A percentile compares a stretch with the other conserved stretches of the same genome.
These are phyloP conservation scores for Rhineura floridana DNA, from an alignment of 2,113 vertebrate genomes.

Conservation along the genomic window DNA sequence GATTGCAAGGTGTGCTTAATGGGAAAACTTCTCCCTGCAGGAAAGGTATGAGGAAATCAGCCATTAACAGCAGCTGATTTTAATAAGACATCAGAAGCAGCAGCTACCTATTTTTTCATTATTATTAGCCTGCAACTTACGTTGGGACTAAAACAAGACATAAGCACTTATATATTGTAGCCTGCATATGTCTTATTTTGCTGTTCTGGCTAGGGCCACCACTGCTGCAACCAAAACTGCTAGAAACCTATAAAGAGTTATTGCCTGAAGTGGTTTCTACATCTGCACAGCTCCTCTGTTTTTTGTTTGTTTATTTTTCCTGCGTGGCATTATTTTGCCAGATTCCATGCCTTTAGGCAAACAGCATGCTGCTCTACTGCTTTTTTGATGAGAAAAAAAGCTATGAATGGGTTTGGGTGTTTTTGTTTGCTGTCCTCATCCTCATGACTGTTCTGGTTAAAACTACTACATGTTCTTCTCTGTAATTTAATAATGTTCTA, in stretches of 20 bases:
- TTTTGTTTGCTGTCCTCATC: background rate
- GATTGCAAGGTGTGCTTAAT: background rate
- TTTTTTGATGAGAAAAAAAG: background rate
- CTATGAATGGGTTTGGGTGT: background rate
- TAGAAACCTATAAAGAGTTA: background rate
- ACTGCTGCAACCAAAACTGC: background rate
- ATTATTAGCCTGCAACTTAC: too few relatives aligned
- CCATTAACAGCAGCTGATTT: too few relatives aligned
- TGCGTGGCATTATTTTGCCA: background rate
- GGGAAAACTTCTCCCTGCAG: background rate
- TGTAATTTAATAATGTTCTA: rapidly evolving
- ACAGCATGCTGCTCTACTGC: background rate
- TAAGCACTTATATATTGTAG: background rate
- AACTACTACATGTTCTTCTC: rapidly evolving
- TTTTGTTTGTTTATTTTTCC: background rate
- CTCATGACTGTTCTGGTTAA: background rate
- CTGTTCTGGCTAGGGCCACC: background rate
- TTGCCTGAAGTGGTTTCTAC: background rate
- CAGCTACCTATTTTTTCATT: background rate
- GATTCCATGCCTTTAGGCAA: background rate
- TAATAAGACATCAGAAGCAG: background rate
- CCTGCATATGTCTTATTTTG: background rate
- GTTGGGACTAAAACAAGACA: background rate
- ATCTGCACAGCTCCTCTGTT: background rate
- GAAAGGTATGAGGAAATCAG: background rate